Evolutionary conservation across 2,113 vertebrate genomes (phyloP).

Genomic region (Carassius auratus): DNA sequence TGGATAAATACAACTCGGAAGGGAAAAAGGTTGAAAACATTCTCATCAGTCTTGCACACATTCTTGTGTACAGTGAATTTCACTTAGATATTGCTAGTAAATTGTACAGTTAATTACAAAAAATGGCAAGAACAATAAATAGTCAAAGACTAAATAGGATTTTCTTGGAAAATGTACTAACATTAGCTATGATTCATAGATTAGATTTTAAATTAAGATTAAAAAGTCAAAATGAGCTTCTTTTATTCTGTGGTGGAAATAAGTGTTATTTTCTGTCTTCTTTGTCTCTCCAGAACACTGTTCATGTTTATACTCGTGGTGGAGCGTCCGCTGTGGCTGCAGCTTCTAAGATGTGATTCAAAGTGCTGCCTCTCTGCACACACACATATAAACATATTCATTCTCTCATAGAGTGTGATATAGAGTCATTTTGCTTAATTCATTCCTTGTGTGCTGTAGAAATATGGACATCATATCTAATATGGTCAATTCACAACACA

Average conservation of each 20-base stretch:
- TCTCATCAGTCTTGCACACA: too few relatives aligned
- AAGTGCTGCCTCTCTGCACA: neutral
- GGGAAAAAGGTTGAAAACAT: slow-evolving; percentile 75
- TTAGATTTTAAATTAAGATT: neutral
- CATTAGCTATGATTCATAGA: too few relatives aligned
- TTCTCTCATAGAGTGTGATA: neutral
- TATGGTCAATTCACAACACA: neutral
- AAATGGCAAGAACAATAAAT: neutral
- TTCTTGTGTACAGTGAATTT: neutral
- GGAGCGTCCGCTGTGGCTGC: slow-evolving; percentile 64
- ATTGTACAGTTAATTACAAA: neutral
- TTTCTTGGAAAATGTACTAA: too few relatives aligned
- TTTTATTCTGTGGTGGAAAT: neutral
- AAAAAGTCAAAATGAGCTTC: neutral
- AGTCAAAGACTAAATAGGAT: too few relatives aligned
- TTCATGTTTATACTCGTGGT: slow-evolving; percentile 70
- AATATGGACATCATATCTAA: neutral
- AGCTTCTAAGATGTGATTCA: slow-evolving; percentile 74
- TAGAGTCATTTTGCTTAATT: neutral
- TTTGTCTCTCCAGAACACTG: slow-evolving; percentile 56
- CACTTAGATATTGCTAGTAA: neutral
- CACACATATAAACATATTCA: neutral
- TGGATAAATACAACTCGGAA: slow-evolving; percentile 84
- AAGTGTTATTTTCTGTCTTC: neutral
- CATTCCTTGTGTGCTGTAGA: neutral